phyloP scores from a whole-genome alignment of 2,888 invertebrate species.

The Malthinus flaveolus region DNA sequence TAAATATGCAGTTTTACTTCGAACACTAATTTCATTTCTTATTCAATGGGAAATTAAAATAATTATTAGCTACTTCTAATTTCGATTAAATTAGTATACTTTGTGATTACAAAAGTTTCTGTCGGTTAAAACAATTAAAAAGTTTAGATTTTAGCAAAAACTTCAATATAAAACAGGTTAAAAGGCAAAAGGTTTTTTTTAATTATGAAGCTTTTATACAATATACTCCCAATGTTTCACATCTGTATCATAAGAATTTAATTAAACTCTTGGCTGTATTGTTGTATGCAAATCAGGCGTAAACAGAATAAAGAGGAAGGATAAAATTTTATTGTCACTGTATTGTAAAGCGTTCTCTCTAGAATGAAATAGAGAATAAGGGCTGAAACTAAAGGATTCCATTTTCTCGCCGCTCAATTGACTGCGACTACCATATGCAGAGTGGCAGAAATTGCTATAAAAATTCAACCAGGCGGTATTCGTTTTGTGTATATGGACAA shows the following conservation, averaged over 20 bases:
- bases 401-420: conserved; percentile 32
- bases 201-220: conserved; percentile 21
- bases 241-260: conserved; percentile 39
- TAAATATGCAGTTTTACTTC: no score
- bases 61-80: no score
- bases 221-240: conserved; percentile 32
- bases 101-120: no score
- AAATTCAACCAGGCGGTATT: conserved; percentile 24
- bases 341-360: conserved; percentile 28
- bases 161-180: not conserved
- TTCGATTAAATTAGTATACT: no score
- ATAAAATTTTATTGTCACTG: conserved; percentile 31
- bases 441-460: conserved; percentile 25
- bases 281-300: conserved; percentile 35
- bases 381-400: conserved; percentile 30
- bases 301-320: conserved; percentile 30
- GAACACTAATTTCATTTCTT: no score
- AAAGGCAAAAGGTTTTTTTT: conserved; percentile 21
- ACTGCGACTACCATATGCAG: conserved; percentile 27
- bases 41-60: no score
- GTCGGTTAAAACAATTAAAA: no score
- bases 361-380: conserved; percentile 27
- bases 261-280: conserved; percentile 33
- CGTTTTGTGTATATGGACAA: conserved; percentile 18
- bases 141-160: no score